Conservation (phyloP, 2,113 vertebrate species). For the Illadopsis cleaveri region DNA sequence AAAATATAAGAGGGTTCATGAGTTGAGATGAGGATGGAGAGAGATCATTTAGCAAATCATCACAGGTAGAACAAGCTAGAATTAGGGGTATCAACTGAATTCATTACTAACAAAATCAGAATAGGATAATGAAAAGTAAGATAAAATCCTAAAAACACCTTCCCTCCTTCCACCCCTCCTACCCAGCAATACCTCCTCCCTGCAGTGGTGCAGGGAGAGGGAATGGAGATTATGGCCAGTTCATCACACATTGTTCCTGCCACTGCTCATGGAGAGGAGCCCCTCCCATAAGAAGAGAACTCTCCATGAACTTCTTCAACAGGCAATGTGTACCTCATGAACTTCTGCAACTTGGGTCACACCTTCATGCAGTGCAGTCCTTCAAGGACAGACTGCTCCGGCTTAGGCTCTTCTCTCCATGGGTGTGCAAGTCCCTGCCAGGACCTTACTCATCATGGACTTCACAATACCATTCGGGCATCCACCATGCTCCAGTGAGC, state of each 20-base stretch:
- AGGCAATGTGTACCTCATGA: background rate
- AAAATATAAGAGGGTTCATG: background rate
- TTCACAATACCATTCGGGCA: background rate
- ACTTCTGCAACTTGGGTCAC: accelerated
- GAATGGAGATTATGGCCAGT: background rate
- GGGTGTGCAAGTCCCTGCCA: no score
- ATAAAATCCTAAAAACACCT: background rate
- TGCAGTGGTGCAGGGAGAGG: background rate
- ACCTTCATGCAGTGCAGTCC: background rate
- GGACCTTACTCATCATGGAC: background rate
- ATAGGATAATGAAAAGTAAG: background rate
- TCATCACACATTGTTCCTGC: background rate
- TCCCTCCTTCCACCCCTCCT: background rate
- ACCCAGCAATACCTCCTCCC: background rate
- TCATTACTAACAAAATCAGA: background rate
- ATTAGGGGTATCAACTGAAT: background rate
- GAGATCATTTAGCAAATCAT: background rate
- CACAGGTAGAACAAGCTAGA: background rate
- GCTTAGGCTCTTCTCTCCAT: accelerated
- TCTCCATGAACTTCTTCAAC: background rate
- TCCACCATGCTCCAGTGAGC: background rate
- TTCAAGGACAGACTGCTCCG: background rate
- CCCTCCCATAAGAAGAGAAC: background rate
- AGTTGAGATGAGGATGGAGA: background rate
- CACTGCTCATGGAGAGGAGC: background rate